Conservation (phyloP, 2,113 vertebrate species). For the Chitala chitala region DNA sequence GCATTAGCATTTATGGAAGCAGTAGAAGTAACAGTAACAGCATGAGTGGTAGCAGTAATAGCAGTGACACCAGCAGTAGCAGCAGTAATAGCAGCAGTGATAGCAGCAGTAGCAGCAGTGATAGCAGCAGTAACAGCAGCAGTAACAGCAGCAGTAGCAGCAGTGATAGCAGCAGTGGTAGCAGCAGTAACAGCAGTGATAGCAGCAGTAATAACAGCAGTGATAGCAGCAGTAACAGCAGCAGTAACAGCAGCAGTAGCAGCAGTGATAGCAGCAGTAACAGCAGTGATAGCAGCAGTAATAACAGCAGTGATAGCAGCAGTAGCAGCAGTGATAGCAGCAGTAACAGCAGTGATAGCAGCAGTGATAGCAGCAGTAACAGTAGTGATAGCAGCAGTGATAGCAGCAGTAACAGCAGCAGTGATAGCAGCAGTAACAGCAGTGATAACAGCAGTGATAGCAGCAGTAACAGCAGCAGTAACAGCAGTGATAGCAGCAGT, state of each 20-base stretch:
- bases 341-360: no score
- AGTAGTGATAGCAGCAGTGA: not conserved
- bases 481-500: not conserved
- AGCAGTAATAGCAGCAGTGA: not conserved
- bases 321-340: not conserved
- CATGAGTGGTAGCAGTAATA: not conserved
- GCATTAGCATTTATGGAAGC: not conserved
- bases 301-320: not conserved
- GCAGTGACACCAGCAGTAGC: not conserved
- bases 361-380: not conserved
- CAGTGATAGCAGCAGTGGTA: not conserved
- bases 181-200: no score
- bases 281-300: not conserved
- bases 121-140: not conserved
- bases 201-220: no score
- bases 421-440: not conserved
- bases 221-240: no score
- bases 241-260: no score
- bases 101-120: not conserved
- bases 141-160: not conserved
- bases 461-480: not conserved
- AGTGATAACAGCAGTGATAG: not conserved
- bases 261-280: not conserved
- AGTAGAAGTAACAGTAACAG: not conserved
- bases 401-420: not conserved